Percentiles rank a stretch among this genome's conserved stretches.
Evolutionary conservation across 2,797 vertebrate species (phyloP).

Genomic region (Denticeps clupeoides): DNA sequence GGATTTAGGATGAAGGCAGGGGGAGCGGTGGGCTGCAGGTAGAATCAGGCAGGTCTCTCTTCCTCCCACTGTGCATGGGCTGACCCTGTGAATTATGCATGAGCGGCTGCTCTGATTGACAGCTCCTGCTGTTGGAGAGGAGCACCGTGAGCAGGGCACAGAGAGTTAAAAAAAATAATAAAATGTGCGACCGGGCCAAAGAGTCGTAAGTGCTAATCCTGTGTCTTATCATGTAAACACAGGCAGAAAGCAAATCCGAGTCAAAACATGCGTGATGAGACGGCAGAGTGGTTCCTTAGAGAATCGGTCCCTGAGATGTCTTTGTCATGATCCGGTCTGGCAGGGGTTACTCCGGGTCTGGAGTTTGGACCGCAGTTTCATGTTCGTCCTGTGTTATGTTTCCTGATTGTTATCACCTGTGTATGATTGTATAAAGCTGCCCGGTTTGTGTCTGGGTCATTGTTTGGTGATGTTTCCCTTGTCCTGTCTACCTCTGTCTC

Average conservation of each 20-base stretch:
- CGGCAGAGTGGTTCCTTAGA: too few species aligned
- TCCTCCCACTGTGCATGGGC: constrained; percentile 3
- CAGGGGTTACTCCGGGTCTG: too few species aligned
- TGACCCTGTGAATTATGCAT: constrained; percentile 24
- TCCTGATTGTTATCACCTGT: too few species aligned
- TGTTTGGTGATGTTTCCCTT: too few species aligned
- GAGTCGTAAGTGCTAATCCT: constrained; percentile 28
- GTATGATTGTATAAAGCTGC: too few species aligned
- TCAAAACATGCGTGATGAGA: constrained; percentile 6
- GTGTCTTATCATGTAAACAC: constrained; percentile 22
- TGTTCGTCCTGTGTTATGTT: too few species aligned
- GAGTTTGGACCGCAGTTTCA: too few species aligned
- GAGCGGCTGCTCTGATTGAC: constrained; percentile 18
- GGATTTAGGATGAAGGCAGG: background rate
- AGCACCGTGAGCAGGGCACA: constrained; percentile 5
- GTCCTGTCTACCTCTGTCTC: too few species aligned
- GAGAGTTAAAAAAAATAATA: constrained; percentile 1
- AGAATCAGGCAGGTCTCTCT: background rate
- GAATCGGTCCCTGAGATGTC: too few species aligned
- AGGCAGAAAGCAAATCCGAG: constrained; percentile 26
- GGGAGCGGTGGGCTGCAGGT: too few species aligned
- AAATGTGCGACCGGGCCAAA: constrained; percentile 5
- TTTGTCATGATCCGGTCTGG: too few species aligned
- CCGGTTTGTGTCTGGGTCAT: too few species aligned
- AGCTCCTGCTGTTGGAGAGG: constrained; percentile 15